phyloP scores from a whole-genome alignment of 2,797 vertebrate species.

The Anas acuta region DNA sequence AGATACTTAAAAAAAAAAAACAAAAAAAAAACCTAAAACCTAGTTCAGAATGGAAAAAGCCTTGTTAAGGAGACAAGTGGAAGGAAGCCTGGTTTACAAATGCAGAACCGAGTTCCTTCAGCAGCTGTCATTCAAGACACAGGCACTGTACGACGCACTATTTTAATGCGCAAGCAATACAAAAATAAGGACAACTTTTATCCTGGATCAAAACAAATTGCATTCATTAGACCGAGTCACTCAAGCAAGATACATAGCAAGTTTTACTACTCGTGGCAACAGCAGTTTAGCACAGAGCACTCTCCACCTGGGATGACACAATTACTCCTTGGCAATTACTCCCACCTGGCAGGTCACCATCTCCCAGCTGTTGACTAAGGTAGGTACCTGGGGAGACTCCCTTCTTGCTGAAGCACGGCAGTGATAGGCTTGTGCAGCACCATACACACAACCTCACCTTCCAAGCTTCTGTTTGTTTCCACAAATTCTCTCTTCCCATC shows the following conservation, averaged over 20 bases:
- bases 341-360: background rate
- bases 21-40: background rate
- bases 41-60: background rate
- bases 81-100: background rate
- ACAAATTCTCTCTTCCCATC: background rate
- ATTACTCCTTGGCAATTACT: background rate
- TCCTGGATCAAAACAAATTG: background rate
- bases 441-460: rapidly evolving
- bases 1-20: constrained; percentile 14
- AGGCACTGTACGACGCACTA: rapidly evolving
- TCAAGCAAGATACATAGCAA: rapidly evolving
- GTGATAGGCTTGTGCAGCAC: background rate
- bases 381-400: background rate
- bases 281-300: rapidly evolving
- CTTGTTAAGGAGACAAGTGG: background rate
- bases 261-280: rapidly evolving
- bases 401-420: rapidly evolving
- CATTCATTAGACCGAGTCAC: background rate
- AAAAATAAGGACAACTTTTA: background rate
- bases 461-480: background rate
- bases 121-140: background rate
- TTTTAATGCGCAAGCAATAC: background rate
- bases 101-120: background rate
- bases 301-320: too few species aligned
- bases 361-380: background rate